Base-by-base conservation (phyloP, 2,797 vertebrate species). In the Halcyon chelicuti region DNA sequence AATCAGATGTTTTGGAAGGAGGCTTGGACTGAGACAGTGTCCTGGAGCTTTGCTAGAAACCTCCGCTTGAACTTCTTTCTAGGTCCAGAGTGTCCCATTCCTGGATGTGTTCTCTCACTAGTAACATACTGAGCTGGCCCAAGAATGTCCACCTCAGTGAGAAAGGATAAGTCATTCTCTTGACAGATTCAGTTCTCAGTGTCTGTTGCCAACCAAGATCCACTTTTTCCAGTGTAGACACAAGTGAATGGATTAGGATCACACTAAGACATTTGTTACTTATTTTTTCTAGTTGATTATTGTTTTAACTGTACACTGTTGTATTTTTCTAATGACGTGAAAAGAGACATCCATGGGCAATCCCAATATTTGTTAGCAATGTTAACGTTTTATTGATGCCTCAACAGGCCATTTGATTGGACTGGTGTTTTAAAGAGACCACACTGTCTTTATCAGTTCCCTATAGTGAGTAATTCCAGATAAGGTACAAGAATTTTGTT, bases 41-140 rank as follows among this genome's bases (percentile, higher is more conserved):
- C 46, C 33, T 66, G 61, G 77, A 90, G 44, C 35, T 95, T 55
- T 66, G 35, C 55, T 88, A 65, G 57, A 86, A 90, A 90, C 60
- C 71, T 88, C 29, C 62, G 31, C 29, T 88, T 95, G 87, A 95
- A 86, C 79, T 93, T 61, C 29, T 47, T 93, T 61, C 29, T 47
- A 31, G 40, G 65, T 67, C 70, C 66, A 66, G 40, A 9, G 18
- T 49, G 76, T 67, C 76, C 63, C 21, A 20, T 81, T 93, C 42
- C 54, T 80, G 54, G 55, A 13, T 84, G 47, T 44, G 23, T 68
- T 73, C 42, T 86, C 87, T 73, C 55, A 29, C 39, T 5, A 42
- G 57, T 76, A 82, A 76, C 14, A 29, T 35, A 15, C 46, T 28
- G 60, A 82, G 60, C 61, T 61, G 65, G 10, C 65, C 46, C 73